Evolutionary conservation across 2,797 vertebrate species (phyloP), one percentile per base, ranked within the genome.

Genomic region (Notolepis coatsorum): DNA sequence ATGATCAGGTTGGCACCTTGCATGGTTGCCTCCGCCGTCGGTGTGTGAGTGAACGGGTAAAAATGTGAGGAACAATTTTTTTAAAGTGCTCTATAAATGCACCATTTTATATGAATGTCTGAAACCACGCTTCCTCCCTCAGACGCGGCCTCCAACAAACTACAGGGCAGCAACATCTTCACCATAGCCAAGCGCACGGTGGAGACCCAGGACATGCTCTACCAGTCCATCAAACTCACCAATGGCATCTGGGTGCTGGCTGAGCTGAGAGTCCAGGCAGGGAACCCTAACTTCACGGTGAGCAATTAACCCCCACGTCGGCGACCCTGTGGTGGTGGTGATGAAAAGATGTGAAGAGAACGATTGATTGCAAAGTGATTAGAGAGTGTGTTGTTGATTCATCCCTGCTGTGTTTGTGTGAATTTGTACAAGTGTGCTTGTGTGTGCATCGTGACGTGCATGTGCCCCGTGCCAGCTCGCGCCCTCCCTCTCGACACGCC

Each of bases 171-270:
- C 86, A 98, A 97, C 80, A 91, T 99, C 72, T 99, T 97, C 90
- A 99, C 97, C 51, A 93, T 99, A 0, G 97, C 97, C 62, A 98
- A 96, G 91, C 93, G 97, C 46, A 97, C 94, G 0, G 96, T 98
- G 76, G 97, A 98, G 27, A 91, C 93, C 28, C 97, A 98, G 81
- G 97, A 99, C 90, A 96, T 99, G 96, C 93, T 99, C n/a, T 99
- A 99, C 89, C 97, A 97, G 88, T 97, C 96, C 53, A 91, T 96
- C 76, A 98, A 97, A 74, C 94, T 99, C 73, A 94, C 95, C 86
- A 99, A 99, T 0, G 93, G 95, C 81, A 98, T 99, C 90, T 99
- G 97, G 96, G 91, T 97, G 57, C 88, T 99, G 87, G 95, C 94
- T 0, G 97, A 99, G 85, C 93, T 99, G 6, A 91, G 94, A 41